These are phyloP conservation scores for Calephelis perditalis DNA, from an alignment of 2,888 invertebrate species.

Conservation along the genomic window DNA sequence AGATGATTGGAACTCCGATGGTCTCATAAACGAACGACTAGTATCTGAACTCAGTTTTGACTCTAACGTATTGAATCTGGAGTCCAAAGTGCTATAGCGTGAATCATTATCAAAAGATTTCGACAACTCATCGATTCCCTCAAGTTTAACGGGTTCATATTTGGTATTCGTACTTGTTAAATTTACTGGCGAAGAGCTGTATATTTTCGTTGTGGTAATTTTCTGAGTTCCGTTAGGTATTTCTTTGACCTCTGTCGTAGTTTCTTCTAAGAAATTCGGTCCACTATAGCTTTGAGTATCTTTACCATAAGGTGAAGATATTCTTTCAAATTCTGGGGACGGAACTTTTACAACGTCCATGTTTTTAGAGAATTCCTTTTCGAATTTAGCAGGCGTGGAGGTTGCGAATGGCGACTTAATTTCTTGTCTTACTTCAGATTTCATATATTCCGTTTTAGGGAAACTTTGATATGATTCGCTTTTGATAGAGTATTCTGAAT, in stretches of 20 bases:
- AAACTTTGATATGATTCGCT: slow-evolving; percentile 64
- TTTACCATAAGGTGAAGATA: slow-evolving; percentile 64
- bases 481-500: slow-evolving; percentile 58
- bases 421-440: slow-evolving; percentile 53
- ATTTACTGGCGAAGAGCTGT: slow-evolving; percentile 76
- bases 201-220: slow-evolving; percentile 76
- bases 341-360: slow-evolving; percentile 59
- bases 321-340: slow-evolving; percentile 63
- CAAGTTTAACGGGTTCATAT: slow-evolving; percentile 66
- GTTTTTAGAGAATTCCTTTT: slow-evolving; percentile 40
- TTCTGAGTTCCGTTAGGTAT: slow-evolving; percentile 77
- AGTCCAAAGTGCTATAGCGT: slow-evolving; percentile 65
- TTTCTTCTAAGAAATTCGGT: slow-evolving; percentile 69
- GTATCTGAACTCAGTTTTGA: slow-evolving; percentile 69
- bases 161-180: slow-evolving; percentile 69
- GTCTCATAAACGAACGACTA: slow-evolving; percentile 70
- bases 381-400: slow-evolving; percentile 59
- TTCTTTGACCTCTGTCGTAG: slow-evolving; percentile 72
- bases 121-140: slow-evolving; percentile 73
- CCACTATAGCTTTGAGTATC: slow-evolving; percentile 60
- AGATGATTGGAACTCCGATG: slow-evolving; percentile 66
- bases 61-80: slow-evolving; percentile 64
- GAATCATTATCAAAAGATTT: slow-evolving; percentile 74
- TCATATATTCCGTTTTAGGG: slow-evolving; percentile 58
- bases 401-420: slow-evolving; percentile 59